These are phyloP conservation scores for Cabera pusaria DNA, from an alignment of 2,888 invertebrate species.

Conservation along the genomic window DNA sequence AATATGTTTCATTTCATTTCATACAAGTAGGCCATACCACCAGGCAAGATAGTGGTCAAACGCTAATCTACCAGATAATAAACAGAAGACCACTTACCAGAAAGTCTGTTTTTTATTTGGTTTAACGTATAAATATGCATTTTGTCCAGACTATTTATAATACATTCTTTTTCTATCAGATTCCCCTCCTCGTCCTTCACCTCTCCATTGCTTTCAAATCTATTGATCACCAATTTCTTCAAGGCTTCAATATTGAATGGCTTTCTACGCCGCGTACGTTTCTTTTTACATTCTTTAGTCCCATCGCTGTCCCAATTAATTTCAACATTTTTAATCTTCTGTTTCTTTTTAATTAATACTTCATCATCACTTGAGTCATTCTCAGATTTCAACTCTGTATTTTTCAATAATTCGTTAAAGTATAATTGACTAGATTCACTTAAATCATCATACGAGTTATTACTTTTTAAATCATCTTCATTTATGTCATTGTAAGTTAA, in stretches of 20 bases:
- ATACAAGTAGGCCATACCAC: too few relatives aligned
- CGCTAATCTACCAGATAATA: too few relatives aligned
- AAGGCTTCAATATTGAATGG: slow-evolving; percentile 3
- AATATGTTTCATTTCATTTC: too few relatives aligned
- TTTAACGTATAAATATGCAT: slow-evolving; percentile 11
- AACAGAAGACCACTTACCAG: background rate
- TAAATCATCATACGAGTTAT: background rate
- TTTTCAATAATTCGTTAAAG: background rate
- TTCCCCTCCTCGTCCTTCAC: slow-evolving; percentile 3
- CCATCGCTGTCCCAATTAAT: too few relatives aligned
- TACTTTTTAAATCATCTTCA: too few relatives aligned
- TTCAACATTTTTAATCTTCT: background rate
- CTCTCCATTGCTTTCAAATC: background rate
- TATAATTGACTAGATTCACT: slow-evolving; percentile 2
- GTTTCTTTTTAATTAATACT: background rate
- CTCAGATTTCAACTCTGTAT: background rate
- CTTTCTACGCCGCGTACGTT: background rate
- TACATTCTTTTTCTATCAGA: slow-evolving; percentile 5
- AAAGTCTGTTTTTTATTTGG: slow-evolving; percentile 5
- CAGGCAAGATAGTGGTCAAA: too few relatives aligned
- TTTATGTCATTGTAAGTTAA: too few relatives aligned
- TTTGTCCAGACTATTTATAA: slow-evolving; percentile 7
- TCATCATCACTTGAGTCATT: slow-evolving; percentile 3
- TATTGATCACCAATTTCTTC: background rate
- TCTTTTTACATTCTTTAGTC: background rate